Evolutionary conservation across 2,888 invertebrate species (phyloP), one percentile per base, ranked within the genome.

Genomic region (Lasius platythorax): DNA sequence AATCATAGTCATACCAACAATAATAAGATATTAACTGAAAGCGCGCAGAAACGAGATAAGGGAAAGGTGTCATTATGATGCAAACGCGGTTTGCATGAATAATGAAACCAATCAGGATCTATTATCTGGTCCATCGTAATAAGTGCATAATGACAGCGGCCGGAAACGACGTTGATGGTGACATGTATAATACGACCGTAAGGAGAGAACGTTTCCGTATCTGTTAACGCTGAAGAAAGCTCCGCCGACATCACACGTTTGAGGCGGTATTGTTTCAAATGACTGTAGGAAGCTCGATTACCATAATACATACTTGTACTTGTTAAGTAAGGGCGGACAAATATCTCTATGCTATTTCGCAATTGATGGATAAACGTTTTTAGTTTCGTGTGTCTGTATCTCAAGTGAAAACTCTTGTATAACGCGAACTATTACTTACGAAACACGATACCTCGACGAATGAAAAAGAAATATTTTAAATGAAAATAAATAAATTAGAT

Each of bases 111-210:
- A 88, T 90, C 82, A 84, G 37, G 23, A 40, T 15, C 84, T 58
- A 87, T 89, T 88, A 89, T 89, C 75, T 63, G 61, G 64, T 73
- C 83, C 85, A 88, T 86, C 84, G 64, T 63, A 84, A 87, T 88
- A 90, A 90, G 82, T 87, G 85, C 87, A 76, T 88, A 90, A 90
- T 87, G 87, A 89, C 78, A 58, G 83, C 50, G 74, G 28, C 64
- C 50, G 37, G 68, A 64, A 53, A 67, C 46, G 73, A 73, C 66
- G 53, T 53, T 40, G 72, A 40, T 53, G 68, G n/a, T 63, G 81
- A 76, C 23, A 33, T 37, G 23, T n/a, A 58, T 3, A 40, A 18
- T 37, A 37, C 18, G 30, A 50, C 50, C 40, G 33, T 43, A 82
- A 81, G 70, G 56, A 81, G 64, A 81, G 84, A 81, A 75, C 53